phyloP scores from a whole-genome alignment of 37 sponge, comb jelly and placozoan genomes.

The Ianthella basta region DNA sequence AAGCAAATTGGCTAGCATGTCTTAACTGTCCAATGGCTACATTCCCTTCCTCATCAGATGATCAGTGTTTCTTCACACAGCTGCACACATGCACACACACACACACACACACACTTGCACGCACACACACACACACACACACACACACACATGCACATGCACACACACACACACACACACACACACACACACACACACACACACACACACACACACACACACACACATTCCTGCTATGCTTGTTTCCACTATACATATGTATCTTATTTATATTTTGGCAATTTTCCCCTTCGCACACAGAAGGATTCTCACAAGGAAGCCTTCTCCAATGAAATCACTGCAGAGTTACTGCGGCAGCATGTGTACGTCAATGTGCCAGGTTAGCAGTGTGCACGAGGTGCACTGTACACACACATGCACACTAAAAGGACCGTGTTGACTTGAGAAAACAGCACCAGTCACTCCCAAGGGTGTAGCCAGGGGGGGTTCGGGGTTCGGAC shows the following conservation, averaged over 20 bases:
- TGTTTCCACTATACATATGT: neutral
- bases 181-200: constrained; percentile 13
- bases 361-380: too few species aligned
- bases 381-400: too few species aligned
- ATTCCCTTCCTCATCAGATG: too few species aligned
- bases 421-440: too few species aligned
- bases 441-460: too few species aligned
- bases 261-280: neutral
- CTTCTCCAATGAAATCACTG: neutral
- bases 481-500: too few species aligned
- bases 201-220: constrained; percentile 10
- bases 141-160: constrained; percentile 1
- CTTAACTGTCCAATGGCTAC: too few species aligned
- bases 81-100: neutral
- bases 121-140: neutral
- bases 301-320: neutral
- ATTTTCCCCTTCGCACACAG: neutral
- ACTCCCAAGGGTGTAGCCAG: too few species aligned
- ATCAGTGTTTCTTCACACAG: too few species aligned
- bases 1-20: too few species aligned
- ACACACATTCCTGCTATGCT: neutral
- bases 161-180: constrained; percentile 6
- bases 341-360: too few species aligned
- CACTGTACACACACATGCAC: too few species aligned
- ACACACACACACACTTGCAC: neutral